Evolutionary conservation across 2,797 vertebrate species (phyloP).

Genomic region (Potorous gilbertii): DNA sequence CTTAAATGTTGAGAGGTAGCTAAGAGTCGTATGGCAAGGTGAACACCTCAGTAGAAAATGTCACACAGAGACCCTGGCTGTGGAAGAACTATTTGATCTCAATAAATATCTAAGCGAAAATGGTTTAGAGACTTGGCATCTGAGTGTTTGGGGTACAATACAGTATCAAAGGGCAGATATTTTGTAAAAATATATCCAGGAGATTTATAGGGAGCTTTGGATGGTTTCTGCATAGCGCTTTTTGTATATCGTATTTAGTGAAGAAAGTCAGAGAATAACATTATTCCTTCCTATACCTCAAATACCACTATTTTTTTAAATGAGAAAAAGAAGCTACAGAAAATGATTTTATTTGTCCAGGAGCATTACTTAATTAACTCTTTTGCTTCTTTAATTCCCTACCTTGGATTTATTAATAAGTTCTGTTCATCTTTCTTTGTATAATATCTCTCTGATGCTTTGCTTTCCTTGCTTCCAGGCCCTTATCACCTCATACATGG

Average conservation of each 20-base stretch:
- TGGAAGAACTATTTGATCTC: neutral
- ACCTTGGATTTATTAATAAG: neutral
- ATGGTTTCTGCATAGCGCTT: neutral
- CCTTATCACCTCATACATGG: neutral
- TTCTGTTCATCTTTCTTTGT: neutral
- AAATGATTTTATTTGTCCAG: neutral
- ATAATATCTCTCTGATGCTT: neutral
- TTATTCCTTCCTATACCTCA: neutral
- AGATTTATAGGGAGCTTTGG: neutral
- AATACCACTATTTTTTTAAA: neutral
- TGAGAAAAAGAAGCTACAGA: neutral
- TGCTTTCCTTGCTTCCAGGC: neutral
- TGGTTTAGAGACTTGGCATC: neutral
- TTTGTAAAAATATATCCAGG: neutral
- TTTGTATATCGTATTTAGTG: neutral
- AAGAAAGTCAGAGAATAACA: neutral
- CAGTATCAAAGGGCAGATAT: neutral
- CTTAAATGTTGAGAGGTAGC: neutral
- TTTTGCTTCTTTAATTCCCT: neutral
- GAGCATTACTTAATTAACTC: neutral
- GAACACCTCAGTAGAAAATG: neutral
- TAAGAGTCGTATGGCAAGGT: neutral
- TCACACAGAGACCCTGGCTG: neutral
- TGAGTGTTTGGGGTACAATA: neutral
- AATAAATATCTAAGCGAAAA: neutral